Percentiles rank a stretch among this genome's conserved stretches.
Evolutionary conservation across 2,797 vertebrate genomes (phyloP).

Genomic region (Graptemys geographica): DNA sequence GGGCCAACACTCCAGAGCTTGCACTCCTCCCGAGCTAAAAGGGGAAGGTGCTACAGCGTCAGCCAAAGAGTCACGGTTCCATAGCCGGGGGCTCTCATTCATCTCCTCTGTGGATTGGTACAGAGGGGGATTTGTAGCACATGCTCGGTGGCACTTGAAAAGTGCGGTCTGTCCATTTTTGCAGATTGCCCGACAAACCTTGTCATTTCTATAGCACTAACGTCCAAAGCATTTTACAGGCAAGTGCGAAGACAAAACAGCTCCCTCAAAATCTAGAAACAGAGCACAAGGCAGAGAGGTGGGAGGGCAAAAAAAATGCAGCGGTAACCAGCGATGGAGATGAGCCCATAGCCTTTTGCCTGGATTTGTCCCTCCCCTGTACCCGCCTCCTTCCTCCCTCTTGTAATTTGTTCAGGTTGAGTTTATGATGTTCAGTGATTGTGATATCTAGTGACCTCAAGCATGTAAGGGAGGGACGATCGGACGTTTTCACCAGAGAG

Average conservation of each 20-base stretch:
- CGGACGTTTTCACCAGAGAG: neutral
- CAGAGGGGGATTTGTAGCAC: neutral
- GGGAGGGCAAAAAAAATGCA: neutral
- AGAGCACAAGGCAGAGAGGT: neutral
- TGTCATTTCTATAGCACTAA: neutral
- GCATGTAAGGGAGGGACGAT: neutral
- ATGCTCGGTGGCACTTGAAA: neutral
- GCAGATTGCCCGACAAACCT: neutral
- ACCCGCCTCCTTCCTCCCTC: fast-evolving
- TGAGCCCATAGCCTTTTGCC: fast-evolving
- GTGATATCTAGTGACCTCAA: fast-evolving
- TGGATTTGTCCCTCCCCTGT: neutral
- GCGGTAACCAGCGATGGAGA: neutral
- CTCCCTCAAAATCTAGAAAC: neutral
- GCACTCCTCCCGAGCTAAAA: neutral
- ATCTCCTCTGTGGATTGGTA: neutral
- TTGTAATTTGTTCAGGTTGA: fast-evolving
- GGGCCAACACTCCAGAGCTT: neutral
- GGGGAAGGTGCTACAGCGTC: neutral
- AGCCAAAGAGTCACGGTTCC: neutral
- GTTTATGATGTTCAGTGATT: fast-evolving
- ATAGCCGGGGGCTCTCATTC: neutral
- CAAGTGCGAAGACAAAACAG: neutral
- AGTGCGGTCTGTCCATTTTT: neutral
- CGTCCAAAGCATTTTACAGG: neutral